Evolutionary conservation across 2,113 vertebrate genomes (phyloP).

Genomic region (Leptobrachium ailaonicum): DNA sequence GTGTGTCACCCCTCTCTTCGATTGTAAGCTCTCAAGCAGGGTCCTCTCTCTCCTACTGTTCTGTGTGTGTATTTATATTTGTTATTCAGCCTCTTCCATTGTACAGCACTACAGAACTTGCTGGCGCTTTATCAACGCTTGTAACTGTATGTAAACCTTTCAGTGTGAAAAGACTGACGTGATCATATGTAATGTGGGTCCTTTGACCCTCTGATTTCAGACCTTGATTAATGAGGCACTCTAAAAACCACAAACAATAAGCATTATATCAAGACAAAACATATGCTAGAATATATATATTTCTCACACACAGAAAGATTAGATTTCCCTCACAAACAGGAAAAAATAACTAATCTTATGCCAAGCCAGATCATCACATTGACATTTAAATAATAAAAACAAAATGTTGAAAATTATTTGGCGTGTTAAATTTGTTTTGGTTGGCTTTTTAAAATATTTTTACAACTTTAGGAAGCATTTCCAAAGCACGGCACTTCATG

Average conservation of each 20-base stretch:
- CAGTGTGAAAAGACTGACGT: conserved; percentile 16
- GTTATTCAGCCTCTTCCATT: too few relatives aligned
- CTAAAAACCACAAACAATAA: conserved; percentile 37
- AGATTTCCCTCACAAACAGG: neutral
- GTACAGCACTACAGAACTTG: too few relatives aligned
- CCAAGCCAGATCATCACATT: too few relatives aligned
- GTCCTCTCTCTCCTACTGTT: too few relatives aligned
- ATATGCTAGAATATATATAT: too few relatives aligned
- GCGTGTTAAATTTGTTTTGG: too few relatives aligned
- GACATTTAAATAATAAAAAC: too few relatives aligned
- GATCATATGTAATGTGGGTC: conserved; percentile 33
- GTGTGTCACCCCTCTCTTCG: too few relatives aligned
- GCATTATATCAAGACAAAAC: conserved; percentile 2
- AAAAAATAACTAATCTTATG: neutral
- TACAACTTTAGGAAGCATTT: neutral
- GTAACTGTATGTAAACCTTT: neutral
- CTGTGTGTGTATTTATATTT: too few relatives aligned
- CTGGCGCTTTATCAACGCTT: too few relatives aligned
- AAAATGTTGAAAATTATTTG: neutral
- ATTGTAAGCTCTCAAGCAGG: too few relatives aligned
- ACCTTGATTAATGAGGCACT: conserved; percentile 45
- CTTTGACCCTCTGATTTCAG: conserved; percentile 27
- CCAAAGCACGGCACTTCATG: neutral
- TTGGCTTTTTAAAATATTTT: neutral
- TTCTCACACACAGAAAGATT: neutral